Evolutionary conservation across 2,797 vertebrate species (phyloP).

Genomic region (Rhinatrema bivittatum): DNA sequence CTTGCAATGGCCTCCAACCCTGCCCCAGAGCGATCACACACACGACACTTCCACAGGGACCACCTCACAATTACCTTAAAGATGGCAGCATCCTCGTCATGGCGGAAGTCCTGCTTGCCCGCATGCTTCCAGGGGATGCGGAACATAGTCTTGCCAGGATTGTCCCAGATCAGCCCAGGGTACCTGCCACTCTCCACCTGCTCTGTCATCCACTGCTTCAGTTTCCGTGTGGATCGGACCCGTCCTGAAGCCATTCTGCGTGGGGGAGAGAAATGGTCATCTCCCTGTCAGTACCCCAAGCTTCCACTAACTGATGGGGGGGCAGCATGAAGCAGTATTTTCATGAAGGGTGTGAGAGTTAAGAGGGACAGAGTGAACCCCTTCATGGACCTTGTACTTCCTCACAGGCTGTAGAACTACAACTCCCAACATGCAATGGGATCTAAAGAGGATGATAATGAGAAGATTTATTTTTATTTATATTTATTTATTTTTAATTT

Average conservation of each 20-base stretch:
- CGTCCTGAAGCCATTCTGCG: conserved; percentile 54
- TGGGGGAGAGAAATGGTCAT: neutral
- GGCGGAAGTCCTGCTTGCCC: conserved; percentile 81
- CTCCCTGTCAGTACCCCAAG: neutral
- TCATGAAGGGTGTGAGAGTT: too few relatives aligned
- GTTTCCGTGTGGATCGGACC: conserved; percentile 59
- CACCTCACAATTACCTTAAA: conserved; percentile 66
- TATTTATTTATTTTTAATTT: too few relatives aligned
- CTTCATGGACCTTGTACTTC: too few relatives aligned
- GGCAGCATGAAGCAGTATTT: neutral
- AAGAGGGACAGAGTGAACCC: too few relatives aligned
- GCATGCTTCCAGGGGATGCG: conserved; percentile 90
- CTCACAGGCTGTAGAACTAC: too few relatives aligned
- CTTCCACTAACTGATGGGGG: neutral
- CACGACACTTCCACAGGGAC: too few relatives aligned
- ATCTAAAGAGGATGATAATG: too few relatives aligned
- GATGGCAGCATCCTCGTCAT: conserved; percentile 79
- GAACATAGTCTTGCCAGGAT: conserved; percentile 72
- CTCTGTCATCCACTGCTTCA: conserved; percentile 73
- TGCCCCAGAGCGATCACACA: too few relatives aligned
- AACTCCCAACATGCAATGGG: too few relatives aligned
- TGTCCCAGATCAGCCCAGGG: conserved; percentile 73
- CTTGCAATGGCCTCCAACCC: too few relatives aligned
- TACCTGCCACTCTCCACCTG: conserved; percentile 73
- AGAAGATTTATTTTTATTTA: too few relatives aligned